Conservation (phyloP, 2,888 invertebrate genomes). For the Lamproptera curius region DNA sequence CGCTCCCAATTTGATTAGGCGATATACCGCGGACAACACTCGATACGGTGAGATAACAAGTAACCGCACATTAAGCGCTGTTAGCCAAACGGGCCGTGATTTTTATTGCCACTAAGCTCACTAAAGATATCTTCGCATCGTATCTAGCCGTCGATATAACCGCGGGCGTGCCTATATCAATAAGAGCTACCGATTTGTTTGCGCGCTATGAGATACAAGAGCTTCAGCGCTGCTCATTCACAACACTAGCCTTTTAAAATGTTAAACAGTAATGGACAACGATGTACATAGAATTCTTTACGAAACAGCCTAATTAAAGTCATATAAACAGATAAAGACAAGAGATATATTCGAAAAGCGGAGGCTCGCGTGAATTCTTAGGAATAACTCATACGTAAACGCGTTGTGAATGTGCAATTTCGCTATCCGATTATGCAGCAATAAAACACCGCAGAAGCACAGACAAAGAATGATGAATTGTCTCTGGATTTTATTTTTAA, state of each 20-base stretch:
- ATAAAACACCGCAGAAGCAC: neutral
- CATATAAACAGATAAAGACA: neutral
- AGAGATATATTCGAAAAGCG: conserved; percentile 4
- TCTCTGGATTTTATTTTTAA: no score
- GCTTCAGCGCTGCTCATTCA: neutral
- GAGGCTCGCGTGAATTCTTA: conserved; percentile 1
- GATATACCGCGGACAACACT: conserved; percentile 67
- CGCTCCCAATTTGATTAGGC: conserved; percentile 74
- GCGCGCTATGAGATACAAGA: neutral
- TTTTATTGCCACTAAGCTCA: conserved; percentile 67
- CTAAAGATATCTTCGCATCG: conserved; percentile 49
- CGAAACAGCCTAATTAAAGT: conserved; percentile 7
- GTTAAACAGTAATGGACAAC: no score
- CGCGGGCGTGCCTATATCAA: conserved; percentile 12
- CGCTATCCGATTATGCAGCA: neutral
- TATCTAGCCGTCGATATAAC: conserved; percentile 33
- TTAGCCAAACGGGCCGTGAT: conserved; percentile 67
- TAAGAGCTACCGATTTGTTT: conserved; percentile 23
- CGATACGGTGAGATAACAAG: conserved; percentile 67
- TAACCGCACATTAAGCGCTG: conserved; percentile 67
- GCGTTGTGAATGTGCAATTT: conserved; percentile 4
- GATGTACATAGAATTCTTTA: neutral
- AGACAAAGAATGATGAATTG: neutral
- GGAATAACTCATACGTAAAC: conserved; percentile 4
- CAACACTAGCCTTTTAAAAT: neutral